phyloP scores from a whole-genome alignment of 92 coral and sea anemone species.

The Heliopora coerulea region DNA sequence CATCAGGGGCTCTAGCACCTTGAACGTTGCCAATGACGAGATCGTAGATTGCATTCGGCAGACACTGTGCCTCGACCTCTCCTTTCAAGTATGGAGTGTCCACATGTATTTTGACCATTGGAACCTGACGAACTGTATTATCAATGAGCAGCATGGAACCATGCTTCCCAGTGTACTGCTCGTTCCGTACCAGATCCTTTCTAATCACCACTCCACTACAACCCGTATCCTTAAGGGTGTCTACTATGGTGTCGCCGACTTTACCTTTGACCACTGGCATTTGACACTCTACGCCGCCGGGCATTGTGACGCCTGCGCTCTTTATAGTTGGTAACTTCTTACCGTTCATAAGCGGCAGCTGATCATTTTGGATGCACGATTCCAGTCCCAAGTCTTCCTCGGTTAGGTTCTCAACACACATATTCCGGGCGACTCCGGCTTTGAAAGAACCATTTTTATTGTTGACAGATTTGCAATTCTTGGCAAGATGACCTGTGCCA shows the following conservation, averaged over 20 bases:
- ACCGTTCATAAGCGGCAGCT: not conserved
- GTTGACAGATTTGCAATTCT: not conserved
- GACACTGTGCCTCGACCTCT: no score
- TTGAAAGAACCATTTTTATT: not conserved
- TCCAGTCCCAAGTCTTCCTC: not conserved
- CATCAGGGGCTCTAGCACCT: no score
- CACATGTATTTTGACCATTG: no score
- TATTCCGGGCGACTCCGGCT: slow-evolving; percentile 9
- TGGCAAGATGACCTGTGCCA: slow-evolving; percentile 9
- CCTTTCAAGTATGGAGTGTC: no score
- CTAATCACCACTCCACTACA: slow-evolving; percentile 65
- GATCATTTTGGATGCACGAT: not conserved
- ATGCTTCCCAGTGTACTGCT: no score
- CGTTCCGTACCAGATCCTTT: no score
- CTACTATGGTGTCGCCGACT: slow-evolving; percentile 46
- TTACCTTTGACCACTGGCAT: slow-evolving; percentile 52
- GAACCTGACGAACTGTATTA: no score
- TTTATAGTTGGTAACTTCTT: slow-evolving; percentile 2
- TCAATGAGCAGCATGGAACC: no score
- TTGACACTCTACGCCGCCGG: not conserved
- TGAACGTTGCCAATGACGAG: no score
- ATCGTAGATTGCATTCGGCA: no score
- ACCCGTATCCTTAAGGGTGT: slow-evolving; percentile 55
- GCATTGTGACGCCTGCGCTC: not conserved
- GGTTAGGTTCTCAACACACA: not conserved